Evolutionary conservation across 1,140 invertebrate species (phyloP).

Genomic region (Aphelinus certus): DNA sequence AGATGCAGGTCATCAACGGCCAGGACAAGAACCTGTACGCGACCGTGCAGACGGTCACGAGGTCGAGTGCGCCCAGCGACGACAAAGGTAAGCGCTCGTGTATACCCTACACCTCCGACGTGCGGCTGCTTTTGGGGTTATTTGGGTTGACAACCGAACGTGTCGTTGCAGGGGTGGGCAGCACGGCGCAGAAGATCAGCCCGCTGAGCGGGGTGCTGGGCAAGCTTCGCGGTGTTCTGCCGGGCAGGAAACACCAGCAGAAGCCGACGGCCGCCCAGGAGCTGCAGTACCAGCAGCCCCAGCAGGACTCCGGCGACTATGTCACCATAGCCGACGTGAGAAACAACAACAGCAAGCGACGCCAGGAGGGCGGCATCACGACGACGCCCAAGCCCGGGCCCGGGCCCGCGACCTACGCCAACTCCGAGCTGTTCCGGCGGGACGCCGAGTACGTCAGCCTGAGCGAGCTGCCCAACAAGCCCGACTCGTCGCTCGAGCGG

Average conservation of each 20-base stretch:
- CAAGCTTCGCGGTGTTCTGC: slow-evolving; percentile 62
- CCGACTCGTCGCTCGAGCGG: slow-evolving; percentile 65
- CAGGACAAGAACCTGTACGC: slow-evolving; percentile 68
- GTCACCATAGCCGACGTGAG: slow-evolving; percentile 84
- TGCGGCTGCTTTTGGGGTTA: no score
- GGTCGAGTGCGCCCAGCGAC: slow-evolving; percentile 27
- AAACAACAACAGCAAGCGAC: slow-evolving; percentile 75
- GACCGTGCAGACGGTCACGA: slow-evolving; percentile 61
- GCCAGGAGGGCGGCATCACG: slow-evolving; percentile 62
- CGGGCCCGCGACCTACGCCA: slow-evolving; percentile 53
- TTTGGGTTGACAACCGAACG: no score
- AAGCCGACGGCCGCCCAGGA: slow-evolving; percentile 49
- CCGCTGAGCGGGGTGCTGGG: slow-evolving; percentile 60
- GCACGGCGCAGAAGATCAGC: slow-evolving; percentile 45
- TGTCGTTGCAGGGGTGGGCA: slow-evolving; percentile 4
- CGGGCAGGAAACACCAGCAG: slow-evolving; percentile 53
- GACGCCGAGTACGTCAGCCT: slow-evolving; percentile 83
- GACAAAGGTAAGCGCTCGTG: slow-evolving; percentile 29
- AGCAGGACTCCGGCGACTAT: slow-evolving; percentile 76
- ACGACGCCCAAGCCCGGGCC: slow-evolving; percentile 65
- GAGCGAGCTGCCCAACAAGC: slow-evolving; percentile 75
- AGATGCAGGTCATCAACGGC: slow-evolving; percentile 67
- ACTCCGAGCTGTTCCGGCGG: slow-evolving; percentile 59
- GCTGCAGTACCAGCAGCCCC: slow-evolving; percentile 31
- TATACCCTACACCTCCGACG: neutral